Conservation (phyloP, 53 echinoderm and acorn worm species). For the Apostichopus leukothele region DNA sequence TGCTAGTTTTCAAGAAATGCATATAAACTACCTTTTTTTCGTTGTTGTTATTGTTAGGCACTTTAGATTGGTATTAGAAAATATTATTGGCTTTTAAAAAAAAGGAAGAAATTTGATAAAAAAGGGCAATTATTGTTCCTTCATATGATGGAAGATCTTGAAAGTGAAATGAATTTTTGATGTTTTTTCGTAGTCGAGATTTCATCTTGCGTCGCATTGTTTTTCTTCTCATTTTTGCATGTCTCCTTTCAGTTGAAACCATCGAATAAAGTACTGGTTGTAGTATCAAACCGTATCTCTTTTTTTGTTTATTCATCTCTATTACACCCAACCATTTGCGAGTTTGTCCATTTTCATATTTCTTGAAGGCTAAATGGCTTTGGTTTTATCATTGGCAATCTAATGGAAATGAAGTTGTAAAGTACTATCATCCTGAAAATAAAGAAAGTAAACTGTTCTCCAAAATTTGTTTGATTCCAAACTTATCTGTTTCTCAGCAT, state of each 20-base stretch:
- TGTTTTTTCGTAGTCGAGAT: background rate
- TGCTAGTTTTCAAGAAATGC: background rate
- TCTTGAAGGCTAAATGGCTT: background rate
- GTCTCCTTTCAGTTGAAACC: slow-evolving; percentile 31
- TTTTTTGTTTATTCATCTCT: background rate
- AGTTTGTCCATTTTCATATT: background rate
- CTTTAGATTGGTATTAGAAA: slow-evolving; percentile 24
- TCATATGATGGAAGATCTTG: slow-evolving; percentile 35
- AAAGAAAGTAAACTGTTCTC: too few species aligned
- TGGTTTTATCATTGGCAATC: background rate
- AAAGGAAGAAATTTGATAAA: slow-evolving; percentile 29
- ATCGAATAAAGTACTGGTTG: background rate
- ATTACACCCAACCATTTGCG: background rate
- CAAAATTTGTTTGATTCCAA: too few species aligned
- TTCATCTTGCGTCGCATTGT: slow-evolving; percentile 36
- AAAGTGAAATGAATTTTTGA: slow-evolving; percentile 4
- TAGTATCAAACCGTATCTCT: background rate
- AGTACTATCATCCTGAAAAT: too few species aligned
- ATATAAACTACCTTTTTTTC: background rate
- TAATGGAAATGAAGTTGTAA: too few species aligned
- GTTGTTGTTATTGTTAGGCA: slow-evolving; percentile 9
- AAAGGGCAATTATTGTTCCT: slow-evolving; percentile 20
- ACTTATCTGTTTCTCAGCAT: too few species aligned
- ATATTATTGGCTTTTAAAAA: slow-evolving; percentile 18
- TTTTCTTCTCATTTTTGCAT: background rate